Percentiles rank a stretch among this genome's conserved stretches.
Conservation (phyloP, 1,140 invertebrate species). For the Zaprionus lachaisei region DNA sequence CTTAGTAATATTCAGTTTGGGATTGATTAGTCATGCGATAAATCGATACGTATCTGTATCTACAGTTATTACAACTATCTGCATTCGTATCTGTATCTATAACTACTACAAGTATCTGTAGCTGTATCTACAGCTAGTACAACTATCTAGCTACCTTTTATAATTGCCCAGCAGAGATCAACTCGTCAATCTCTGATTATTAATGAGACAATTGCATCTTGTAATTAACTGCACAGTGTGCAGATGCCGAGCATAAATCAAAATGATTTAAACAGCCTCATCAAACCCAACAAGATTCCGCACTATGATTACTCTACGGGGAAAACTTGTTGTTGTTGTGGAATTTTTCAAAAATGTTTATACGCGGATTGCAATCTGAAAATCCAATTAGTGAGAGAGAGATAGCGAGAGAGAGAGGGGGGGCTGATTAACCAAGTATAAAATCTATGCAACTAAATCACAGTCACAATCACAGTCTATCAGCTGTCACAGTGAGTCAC, state of each 20-base stretch:
- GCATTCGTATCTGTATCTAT: not conserved
- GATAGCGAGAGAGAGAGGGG: not conserved
- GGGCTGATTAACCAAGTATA: not conserved
- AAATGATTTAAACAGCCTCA: conserved; percentile 70
- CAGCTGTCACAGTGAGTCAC: not conserved
- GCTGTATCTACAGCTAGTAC: not conserved
- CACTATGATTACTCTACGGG: conserved; percentile 59
- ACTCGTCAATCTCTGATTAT: conserved; percentile 53
- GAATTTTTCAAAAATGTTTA: conserved; percentile 24
- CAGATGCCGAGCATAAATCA: conserved; percentile 60
- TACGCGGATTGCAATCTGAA: conserved; percentile 27
- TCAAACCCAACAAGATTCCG: conserved; percentile 72
- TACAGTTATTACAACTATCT: conserved; percentile 6
- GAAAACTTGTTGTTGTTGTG: conserved; percentile 47
- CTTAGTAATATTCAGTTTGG: conserved; percentile 52
- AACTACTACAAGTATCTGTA: not conserved
- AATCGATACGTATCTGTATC: not conserved
- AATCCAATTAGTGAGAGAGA: conserved; percentile 39
- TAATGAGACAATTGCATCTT: conserved; percentile 67
- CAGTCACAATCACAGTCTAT: not conserved
- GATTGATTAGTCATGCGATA: conserved; percentile 64
- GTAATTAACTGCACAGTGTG: conserved; percentile 65
- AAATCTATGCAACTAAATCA: not conserved
- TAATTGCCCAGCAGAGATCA: conserved; percentile 21
- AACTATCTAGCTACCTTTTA: conserved; percentile 7